Evolutionary conservation across 1,140 invertebrate species (phyloP).

Genomic region (Temnothorax longispinosus): DNA sequence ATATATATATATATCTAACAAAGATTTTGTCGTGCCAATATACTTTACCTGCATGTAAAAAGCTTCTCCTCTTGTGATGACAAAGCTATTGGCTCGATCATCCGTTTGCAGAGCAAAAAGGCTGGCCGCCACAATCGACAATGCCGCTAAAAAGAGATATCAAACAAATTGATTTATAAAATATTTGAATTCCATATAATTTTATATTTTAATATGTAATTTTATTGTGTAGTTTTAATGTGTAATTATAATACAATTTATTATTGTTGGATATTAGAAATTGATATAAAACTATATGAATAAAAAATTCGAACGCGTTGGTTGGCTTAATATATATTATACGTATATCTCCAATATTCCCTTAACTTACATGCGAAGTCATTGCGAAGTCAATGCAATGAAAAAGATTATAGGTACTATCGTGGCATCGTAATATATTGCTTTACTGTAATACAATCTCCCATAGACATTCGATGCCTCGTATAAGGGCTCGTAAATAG

Average conservation of each 20-base stretch:
- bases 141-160: constrained; percentile 88
- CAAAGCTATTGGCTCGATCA: constrained; percentile 90
- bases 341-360: neutral
- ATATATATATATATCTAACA: no score
- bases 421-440: constrained; percentile 53
- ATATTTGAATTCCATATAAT: neutral
- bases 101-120: constrained; percentile 94
- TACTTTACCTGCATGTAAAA: constrained; percentile 93
- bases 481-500: constrained; percentile 75
- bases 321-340: neutral
- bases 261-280: neutral
- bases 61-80: constrained; percentile 91
- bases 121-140: constrained; percentile 91
- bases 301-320: neutral
- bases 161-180: constrained; percentile 15
- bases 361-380: constrained; percentile 25
- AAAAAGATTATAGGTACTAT: constrained; percentile 1
- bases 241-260: neutral
- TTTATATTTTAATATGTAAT: neutral
- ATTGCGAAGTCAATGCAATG: constrained; percentile 16
- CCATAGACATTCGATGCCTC: constrained; percentile 77
- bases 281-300: neutral
- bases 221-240: no score
- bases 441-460: constrained; percentile 76
- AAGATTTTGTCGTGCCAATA: neutral